These are phyloP conservation scores for Leguminivora glycinivorella DNA, from an alignment of 1,140 invertebrate genomes.

Conservation along the genomic window DNA sequence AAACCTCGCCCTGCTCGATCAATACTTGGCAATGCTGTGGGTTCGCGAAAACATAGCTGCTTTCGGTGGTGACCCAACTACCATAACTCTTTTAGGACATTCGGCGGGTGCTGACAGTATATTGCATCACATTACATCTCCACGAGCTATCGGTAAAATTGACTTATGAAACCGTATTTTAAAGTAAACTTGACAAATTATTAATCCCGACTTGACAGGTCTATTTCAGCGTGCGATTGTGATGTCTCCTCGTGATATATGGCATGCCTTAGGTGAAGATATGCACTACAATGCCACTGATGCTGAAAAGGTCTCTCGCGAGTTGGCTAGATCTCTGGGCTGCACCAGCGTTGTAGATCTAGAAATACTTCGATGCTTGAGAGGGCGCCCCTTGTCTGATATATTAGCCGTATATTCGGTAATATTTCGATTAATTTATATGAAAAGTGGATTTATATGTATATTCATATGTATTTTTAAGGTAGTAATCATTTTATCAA, in stretches of 20 bases:
- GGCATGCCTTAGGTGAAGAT: slow-evolving; percentile 56
- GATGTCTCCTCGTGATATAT: slow-evolving; percentile 65
- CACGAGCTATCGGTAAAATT: slow-evolving; percentile 79
- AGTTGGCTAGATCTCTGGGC: slow-evolving; percentile 47
- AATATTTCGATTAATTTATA: slow-evolving; percentile 35
- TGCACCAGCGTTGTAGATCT: slow-evolving; percentile 50
- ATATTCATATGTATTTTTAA: no score
- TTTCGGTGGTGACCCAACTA: slow-evolving; percentile 86
- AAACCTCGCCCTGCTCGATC: slow-evolving; percentile 86
- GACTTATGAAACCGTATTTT: neutral
- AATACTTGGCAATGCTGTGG: slow-evolving; percentile 86
- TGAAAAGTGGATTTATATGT: no score
- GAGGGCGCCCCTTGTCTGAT: slow-evolving; percentile 80
- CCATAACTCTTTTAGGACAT: slow-evolving; percentile 86
- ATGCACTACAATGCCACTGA: slow-evolving; percentile 37
- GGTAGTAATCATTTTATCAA: neutral
- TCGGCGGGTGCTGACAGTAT: slow-evolving; percentile 82
- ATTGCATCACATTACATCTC: slow-evolving; percentile 81
- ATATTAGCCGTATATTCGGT: slow-evolving; percentile 81
- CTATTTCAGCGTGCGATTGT: slow-evolving; percentile 67
- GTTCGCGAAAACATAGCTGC: slow-evolving; percentile 83
- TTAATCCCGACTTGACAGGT: slow-evolving; percentile 42
- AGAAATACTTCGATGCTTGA: slow-evolving; percentile 82
- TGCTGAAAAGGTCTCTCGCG: slow-evolving; percentile 47
- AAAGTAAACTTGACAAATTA: neutral